Percentiles rank a stretch among this genome's conserved stretches.
These are phyloP conservation scores for Paramisgurnus dabryanus DNA, from an alignment of 2,113 vertebrate species.

Conservation along the genomic window DNA sequence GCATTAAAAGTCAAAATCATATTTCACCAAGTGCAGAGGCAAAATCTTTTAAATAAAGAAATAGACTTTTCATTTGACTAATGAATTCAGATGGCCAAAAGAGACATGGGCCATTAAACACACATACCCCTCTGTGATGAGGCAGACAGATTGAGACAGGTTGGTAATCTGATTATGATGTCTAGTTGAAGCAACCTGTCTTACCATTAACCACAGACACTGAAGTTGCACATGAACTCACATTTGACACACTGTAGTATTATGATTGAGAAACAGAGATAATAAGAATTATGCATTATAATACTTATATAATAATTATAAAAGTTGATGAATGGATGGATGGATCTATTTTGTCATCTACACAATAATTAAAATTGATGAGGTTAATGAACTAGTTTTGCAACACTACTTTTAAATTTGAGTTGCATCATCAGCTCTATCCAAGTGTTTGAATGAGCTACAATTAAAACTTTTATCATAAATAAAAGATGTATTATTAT, in stretches of 20 bases:
- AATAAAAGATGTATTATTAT: too few relatives aligned
- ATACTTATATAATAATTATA: not conserved
- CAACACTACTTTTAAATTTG: too few relatives aligned
- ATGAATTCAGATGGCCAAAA: not conserved
- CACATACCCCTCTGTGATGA: not conserved
- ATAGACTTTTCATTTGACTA: not conserved
- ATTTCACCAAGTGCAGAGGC: too few relatives aligned
- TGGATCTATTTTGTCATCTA: not conserved
- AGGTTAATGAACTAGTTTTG: too few relatives aligned
- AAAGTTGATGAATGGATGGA: too few relatives aligned
- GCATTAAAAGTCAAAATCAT: too few relatives aligned
- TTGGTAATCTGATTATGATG: conserved; percentile 50
- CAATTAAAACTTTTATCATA: too few relatives aligned
- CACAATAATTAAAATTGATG: not conserved
- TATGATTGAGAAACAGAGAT: not conserved
- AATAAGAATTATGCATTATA: not conserved
- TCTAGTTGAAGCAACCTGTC: conserved; percentile 22
- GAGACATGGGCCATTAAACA: not conserved
- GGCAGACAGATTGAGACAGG: conserved; percentile 18
- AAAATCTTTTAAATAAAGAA: not conserved
- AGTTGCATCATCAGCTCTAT: too few relatives aligned
- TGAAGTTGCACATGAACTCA: not conserved
- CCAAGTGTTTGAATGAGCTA: too few relatives aligned
- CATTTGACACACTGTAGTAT: not conserved
- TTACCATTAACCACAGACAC: conserved; percentile 25